A percentile compares a stretch with the other conserved stretches of the same genome.
phyloP scores from a whole-genome alignment of 2,888 invertebrate genomes.

The Parochlus steinenii region DNA sequence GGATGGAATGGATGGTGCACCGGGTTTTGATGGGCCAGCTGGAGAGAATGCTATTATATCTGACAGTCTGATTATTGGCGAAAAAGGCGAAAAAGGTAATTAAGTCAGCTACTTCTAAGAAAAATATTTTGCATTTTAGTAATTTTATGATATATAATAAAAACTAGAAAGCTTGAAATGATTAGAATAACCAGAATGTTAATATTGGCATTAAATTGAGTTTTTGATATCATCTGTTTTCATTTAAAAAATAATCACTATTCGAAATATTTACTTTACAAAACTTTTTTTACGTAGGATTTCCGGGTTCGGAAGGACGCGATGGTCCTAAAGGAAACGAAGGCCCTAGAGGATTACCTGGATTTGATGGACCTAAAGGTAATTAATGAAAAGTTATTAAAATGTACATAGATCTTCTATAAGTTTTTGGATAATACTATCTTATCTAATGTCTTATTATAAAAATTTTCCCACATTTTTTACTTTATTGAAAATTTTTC shows the following conservation, averaged over 20 bases:
- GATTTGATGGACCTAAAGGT: slow-evolving; percentile 47
- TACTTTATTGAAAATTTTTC: background rate
- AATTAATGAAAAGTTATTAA: slow-evolving; percentile 43
- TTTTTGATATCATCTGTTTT: too few relatives aligned
- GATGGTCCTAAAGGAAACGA: slow-evolving; percentile 41
- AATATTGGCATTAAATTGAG: too few relatives aligned
- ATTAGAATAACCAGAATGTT: slow-evolving; percentile 36
- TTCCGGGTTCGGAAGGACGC: too few relatives aligned
- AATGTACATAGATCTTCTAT: slow-evolving; percentile 53
- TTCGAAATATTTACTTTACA: too few relatives aligned
- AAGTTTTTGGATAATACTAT: slow-evolving; percentile 31
- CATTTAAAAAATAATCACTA: too few relatives aligned
- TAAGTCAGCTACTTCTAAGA: slow-evolving; percentile 39
- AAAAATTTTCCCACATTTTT: background rate
- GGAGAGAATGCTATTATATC: slow-evolving; percentile 45
- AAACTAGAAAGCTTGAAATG: too few relatives aligned
- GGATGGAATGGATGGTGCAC: slow-evolving; percentile 38
- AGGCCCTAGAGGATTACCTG: slow-evolving; percentile 48
- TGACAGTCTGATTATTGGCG: slow-evolving; percentile 33
- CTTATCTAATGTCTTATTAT: too few relatives aligned
- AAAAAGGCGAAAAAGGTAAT: slow-evolving; percentile 42
- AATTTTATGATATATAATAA: too few relatives aligned
- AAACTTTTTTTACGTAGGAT: too few relatives aligned
- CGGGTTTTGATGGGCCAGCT: slow-evolving; percentile 45
- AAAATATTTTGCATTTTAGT: slow-evolving; percentile 35